Evolutionary conservation across 2,113 vertebrate genomes (phyloP).

Genomic region (Pontoporia blainvillei): DNA sequence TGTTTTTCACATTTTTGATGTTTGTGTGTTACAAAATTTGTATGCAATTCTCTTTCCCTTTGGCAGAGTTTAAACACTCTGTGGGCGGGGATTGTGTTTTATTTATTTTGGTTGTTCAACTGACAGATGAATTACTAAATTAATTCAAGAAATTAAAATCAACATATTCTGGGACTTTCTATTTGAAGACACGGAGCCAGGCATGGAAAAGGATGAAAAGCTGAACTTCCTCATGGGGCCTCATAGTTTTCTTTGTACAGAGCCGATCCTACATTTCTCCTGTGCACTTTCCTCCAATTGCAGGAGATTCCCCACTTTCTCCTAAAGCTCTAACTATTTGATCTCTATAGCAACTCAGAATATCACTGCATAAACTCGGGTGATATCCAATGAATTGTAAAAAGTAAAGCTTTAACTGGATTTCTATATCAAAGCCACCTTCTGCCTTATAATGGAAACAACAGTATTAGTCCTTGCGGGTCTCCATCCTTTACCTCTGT

Average conservation of each 20-base stretch:
- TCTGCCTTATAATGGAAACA: not conserved
- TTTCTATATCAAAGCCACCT: not conserved
- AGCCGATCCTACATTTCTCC: not conserved
- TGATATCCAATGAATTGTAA: not conserved
- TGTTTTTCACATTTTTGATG: not conserved
- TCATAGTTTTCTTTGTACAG: not conserved
- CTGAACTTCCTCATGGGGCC: not conserved
- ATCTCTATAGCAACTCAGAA: not conserved
- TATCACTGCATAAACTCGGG: not conserved
- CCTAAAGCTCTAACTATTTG: not conserved
- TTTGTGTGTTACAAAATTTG: not conserved
- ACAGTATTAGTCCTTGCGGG: not conserved
- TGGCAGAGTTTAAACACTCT: not conserved
- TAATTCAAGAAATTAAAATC: not conserved
- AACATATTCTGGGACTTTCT: not conserved
- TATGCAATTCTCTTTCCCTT: not conserved
- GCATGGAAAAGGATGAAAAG: not conserved
- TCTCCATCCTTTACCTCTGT: not conserved
- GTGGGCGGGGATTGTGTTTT: not conserved
- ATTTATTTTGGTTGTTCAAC: not conserved
- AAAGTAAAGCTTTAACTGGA: not conserved
- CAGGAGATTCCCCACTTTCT: not conserved
- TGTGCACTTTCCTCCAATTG: not conserved
- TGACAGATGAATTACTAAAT: not conserved
- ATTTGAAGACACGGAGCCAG: not conserved